Conservation (phyloP, 1,140 invertebrate species). For the Lithobius niger region DNA sequence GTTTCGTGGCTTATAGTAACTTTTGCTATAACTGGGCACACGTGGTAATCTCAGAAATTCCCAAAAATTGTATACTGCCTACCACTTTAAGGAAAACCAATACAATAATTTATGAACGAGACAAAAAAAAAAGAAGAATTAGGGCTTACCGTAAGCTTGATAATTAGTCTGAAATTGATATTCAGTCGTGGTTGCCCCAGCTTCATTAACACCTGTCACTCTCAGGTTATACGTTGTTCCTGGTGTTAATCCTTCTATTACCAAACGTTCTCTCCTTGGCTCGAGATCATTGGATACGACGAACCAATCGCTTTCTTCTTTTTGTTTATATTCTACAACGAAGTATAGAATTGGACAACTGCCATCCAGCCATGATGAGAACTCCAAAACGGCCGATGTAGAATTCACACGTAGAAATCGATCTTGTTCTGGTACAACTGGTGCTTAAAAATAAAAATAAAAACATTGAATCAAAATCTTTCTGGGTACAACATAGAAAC, state of each 20-base stretch:
- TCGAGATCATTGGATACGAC: conserved; percentile 20
- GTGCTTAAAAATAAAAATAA: conserved; percentile 1
- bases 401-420: not conserved
- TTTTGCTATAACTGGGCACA: no score
- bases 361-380: not conserved
- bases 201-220: conserved; percentile 31
- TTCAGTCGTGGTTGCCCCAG: conserved; percentile 27
- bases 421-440: not conserved
- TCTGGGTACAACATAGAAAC: no score
- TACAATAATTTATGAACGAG: no score
- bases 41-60: no score
- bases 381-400: not conserved
- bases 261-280: not conserved
- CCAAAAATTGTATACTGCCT: no score
- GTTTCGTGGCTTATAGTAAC: no score
- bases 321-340: not conserved
- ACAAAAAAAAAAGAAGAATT: no score
- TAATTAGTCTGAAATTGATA: conserved; percentile 30
- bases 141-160: no score
- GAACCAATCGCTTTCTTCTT: not conserved
- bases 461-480: no score
- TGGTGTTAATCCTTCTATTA: conserved; percentile 27
- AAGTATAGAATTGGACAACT: conserved; percentile 3
- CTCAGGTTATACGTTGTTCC: conserved; percentile 32
- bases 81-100: no score